Evolutionary conservation across 2,113 vertebrate species (phyloP), one percentile per base, ranked within the genome.

Genomic region (Sus scrofa): DNA sequence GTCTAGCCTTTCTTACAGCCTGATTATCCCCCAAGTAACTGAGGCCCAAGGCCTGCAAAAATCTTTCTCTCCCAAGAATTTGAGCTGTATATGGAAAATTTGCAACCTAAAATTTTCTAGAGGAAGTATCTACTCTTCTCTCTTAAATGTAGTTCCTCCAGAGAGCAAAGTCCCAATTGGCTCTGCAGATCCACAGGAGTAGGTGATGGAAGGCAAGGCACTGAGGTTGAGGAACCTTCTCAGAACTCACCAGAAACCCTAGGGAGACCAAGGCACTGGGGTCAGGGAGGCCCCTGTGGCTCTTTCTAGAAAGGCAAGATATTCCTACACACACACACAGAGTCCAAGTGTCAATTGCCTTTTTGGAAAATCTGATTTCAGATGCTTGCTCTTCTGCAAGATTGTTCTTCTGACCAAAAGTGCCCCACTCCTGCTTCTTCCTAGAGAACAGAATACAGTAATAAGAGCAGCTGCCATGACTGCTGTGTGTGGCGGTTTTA

Each of bases 301-400:
- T 82, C 24, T 54, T 94, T 95, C 87, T 32, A 68, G 85, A 71
- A 86, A 96, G 73, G 84, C 62, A 89, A 86, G 68, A 32, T 81
- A 52, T 65, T 85, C n/a, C 37, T 67, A 34, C 34, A 65, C 18
- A 70, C 39, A 27, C 15, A 60, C n/a, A 30, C 56, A 44, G 52
- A 1, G 10, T 58, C 56, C 54, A 58, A 58, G 67, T 73, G 11
- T 52, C 70, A 22, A 56, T 7, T 32, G 56, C 39, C 52, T 79
- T 95, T 90, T 78, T 4, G 52, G 82, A 88, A 75, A 77, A 82
- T 18, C 19, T 89, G 52, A 92, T 65, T 83, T 92, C 58, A 91
- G 60, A 82, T 79, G 70, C 75, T 87, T 56, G 24, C 6, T 67
- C 60, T n/a, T n/a, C n/a, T n/a, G n/a, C 65, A 88, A 92, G 44